These are phyloP conservation scores for Pandemis heparana DNA, from an alignment of 2,888 invertebrate species.

Conservation along the genomic window DNA sequence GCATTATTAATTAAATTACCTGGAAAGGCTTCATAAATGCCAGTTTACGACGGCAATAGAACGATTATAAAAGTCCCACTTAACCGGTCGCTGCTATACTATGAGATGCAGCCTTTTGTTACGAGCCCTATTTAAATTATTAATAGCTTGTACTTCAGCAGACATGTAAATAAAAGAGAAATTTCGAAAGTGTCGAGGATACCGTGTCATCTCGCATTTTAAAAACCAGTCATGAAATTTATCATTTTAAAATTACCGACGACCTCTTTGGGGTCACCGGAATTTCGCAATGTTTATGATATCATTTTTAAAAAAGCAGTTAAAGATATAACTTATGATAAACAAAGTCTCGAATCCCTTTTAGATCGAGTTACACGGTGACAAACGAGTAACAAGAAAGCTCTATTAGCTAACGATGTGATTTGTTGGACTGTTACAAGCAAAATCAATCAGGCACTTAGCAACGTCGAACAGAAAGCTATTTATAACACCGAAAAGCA, in stretches of 20 bases:
- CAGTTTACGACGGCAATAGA: constrained; percentile 37
- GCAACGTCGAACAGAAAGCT: constrained; percentile 38
- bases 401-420: constrained; percentile 38
- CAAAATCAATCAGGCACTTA: constrained; percentile 41
- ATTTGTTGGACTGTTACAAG: constrained; percentile 37
- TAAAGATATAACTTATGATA: constrained; percentile 13
- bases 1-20: constrained; percentile 40
- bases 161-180: constrained; percentile 55
- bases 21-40: constrained; percentile 42
- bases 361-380: constrained; percentile 31
- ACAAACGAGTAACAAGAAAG: constrained; percentile 36
- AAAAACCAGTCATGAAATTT: constrained; percentile 76
- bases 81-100: constrained; percentile 32
- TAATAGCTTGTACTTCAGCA: constrained; percentile 38
- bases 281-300: constrained; percentile 37
- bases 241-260: constrained; percentile 73
- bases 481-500: constrained; percentile 44
- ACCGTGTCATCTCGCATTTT: constrained; percentile 71
- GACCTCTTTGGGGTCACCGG: constrained; percentile 50
- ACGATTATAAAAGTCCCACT: constrained; percentile 34
- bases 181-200: constrained; percentile 74
- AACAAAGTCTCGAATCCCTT: neutral
- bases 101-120: constrained; percentile 35
- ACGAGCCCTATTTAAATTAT: constrained; percentile 37
- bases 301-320: constrained; percentile 29